Percentiles rank a stretch among this genome's conserved stretches.
Conservation (phyloP, 1,140 invertebrate genomes). For the Diuraphis noxia region DNA sequence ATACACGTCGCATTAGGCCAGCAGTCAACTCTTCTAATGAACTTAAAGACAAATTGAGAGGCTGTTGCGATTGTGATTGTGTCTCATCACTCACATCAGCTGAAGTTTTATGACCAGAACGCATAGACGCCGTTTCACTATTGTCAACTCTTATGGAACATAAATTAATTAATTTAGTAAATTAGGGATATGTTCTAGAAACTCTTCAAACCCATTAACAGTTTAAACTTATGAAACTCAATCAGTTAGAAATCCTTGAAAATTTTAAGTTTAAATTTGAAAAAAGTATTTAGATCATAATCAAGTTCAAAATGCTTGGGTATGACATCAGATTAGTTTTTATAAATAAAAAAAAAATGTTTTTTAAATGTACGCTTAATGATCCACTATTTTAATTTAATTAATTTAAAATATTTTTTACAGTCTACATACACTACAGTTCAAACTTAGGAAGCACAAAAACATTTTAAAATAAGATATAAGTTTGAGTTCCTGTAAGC, state of each 20-base stretch:
- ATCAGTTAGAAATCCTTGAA: background rate
- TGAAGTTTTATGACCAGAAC: conserved; percentile 30
- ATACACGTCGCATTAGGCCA: conserved; percentile 60
- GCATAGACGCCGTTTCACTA: conserved; percentile 44
- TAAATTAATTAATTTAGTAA: conserved; percentile 4
- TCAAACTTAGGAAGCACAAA: background rate
- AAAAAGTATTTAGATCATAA: background rate
- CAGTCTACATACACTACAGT: background rate
- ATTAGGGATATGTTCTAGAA: background rate
- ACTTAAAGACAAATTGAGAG: conserved; percentile 61
- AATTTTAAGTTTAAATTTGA: background rate
- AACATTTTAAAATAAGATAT: background rate
- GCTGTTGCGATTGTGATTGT: conserved; percentile 42
- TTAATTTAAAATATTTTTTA: too few relatives aligned
- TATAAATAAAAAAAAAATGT: too few relatives aligned
- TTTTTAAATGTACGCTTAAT: background rate
- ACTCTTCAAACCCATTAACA: background rate
- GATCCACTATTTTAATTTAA: too few relatives aligned
- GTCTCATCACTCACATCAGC: conserved; percentile 6
- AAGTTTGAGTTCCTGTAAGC: background rate
- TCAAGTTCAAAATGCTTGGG: background rate
- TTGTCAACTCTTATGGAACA: conserved; percentile 14
- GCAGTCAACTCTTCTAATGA: conserved; percentile 63
- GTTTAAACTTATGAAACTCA: background rate
- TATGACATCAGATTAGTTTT: background rate